A percentile compares a stretch with the other conserved stretches of the same genome.
These are phyloP conservation scores for Sisyra terminalis DNA, from an alignment of 2,888 invertebrate species.

Conservation along the genomic window DNA sequence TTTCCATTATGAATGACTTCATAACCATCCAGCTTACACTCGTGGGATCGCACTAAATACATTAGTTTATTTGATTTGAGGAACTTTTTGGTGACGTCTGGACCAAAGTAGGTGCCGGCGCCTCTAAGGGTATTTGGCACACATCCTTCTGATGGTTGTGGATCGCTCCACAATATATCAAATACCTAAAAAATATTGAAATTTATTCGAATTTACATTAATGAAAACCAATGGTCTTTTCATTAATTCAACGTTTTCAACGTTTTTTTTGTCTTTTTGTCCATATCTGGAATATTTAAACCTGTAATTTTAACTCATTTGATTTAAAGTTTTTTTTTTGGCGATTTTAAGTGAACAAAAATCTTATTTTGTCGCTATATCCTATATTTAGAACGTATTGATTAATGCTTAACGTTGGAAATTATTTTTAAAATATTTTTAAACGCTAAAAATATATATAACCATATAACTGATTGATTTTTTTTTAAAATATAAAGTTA, in stretches of 20 bases:
- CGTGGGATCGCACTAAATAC: constrained; percentile 75
- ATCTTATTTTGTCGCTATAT: too few relatives aligned
- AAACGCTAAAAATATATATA: not conserved
- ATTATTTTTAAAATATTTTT: too few relatives aligned
- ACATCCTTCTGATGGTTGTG: constrained; percentile 61
- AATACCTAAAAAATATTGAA: constrained; percentile 46
- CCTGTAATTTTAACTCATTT: too few relatives aligned
- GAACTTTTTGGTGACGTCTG: constrained; percentile 68
- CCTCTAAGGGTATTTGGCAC: constrained; percentile 72
- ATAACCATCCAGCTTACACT: constrained; percentile 86
- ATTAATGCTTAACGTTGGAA: too few relatives aligned
- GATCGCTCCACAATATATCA: constrained; percentile 89
- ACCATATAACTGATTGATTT: not conserved
- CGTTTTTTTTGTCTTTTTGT: too few relatives aligned
- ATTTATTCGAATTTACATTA: too few relatives aligned
- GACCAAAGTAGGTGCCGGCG: constrained; percentile 86
- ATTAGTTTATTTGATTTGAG: constrained; percentile 59
- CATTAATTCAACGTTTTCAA: too few relatives aligned
- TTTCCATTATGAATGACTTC: constrained; percentile 71
- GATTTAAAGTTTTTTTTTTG: too few relatives aligned
- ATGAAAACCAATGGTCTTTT: too few relatives aligned
- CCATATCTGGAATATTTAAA: too few relatives aligned
- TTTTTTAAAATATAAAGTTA: not conserved
- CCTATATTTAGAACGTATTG: too few relatives aligned
- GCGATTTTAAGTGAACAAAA: too few relatives aligned